Conservation (phyloP, 2,797 vertebrate genomes). For the Selene dorsalis region DNA sequence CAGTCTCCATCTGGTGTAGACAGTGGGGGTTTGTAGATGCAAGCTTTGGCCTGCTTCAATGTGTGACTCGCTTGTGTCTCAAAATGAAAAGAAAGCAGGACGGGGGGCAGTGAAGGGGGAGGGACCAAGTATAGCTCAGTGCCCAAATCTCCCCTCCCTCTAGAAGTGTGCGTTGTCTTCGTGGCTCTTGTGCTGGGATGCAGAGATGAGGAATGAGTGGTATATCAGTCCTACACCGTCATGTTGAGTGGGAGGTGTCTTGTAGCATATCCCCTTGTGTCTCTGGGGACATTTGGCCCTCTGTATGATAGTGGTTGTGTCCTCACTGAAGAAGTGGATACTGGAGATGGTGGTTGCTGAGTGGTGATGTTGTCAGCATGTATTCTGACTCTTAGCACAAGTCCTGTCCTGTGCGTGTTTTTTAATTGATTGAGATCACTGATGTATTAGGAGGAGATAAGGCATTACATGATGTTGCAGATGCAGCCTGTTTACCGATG, state of each 20-base stretch:
- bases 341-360: conserved; percentile 64
- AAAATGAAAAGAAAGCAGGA: conserved; percentile 33
- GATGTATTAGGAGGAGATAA: conserved; percentile 29
- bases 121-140: conserved; percentile 79
- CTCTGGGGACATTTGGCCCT: conserved; percentile 60
- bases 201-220: conserved; percentile 66
- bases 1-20: conserved; percentile 68
- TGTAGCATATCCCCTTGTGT: conserved; percentile 65
- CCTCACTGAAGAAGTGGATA: conserved; percentile 73
- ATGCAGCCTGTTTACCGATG: conserved; percentile 41
- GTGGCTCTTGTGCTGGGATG: conserved; percentile 70
- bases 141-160: conserved; percentile 67
- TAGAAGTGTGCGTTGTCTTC: conserved; percentile 73
- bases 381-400: conserved; percentile 60
- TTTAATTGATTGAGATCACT: conserved; percentile 23
- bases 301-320: conserved; percentile 75
- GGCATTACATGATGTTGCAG: conserved; percentile 26
- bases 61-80: conserved; percentile 62
- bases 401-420: conserved; percentile 44
- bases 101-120: conserved; percentile 38
- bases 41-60: conserved; percentile 67
- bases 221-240: conserved; percentile 77
- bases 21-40: conserved; percentile 52
- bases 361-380: conserved; percentile 76
- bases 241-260: conserved; percentile 71